Base-by-base conservation (phyloP, 2,888 invertebrate genomes). In the Diadromus collaris region DNA sequence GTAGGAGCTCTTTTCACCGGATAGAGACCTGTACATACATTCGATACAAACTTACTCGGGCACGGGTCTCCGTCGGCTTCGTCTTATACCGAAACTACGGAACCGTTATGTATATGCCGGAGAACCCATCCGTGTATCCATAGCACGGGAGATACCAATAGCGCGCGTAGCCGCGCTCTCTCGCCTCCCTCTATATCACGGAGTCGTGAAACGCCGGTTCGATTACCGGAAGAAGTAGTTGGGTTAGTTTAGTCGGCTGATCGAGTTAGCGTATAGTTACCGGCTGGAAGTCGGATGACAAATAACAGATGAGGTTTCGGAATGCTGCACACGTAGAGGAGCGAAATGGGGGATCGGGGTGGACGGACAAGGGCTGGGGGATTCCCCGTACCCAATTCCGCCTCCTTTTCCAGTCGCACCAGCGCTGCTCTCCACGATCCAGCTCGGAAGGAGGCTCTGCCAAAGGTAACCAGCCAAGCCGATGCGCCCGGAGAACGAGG, bases 221-320 rank as follows among this genome's bases (percentile, higher is more conserved):
- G 84, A 85, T 85, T 82, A 84, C 84, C 83, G 82, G 84, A 86
- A 83, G 84, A 84, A 85, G 84, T 82, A 85, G 86, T 86, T 86
- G 82, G 85, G 83, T 85, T 86, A 85, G 86, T 85, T 87, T 86
- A 83, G 85, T 81, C 83, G 78, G 84, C 82, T 86, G 86, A 87
- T 87, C 87, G 84, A 86, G 88, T 87, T 86, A 86, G 86, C 80
- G 84, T 85, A 86, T 85, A 86, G 86, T 85, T 86, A 84, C 83
- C 81, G 77, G 74, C 56, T 78, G 82, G 82, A 82, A 84, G 84
- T 83, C 83, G 85, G 85, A 87, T 88, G 87, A 88, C 88, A 87
- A 87, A 87, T 87, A 87, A 86, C 84, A 83, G 86, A 86, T 83
- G 87, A 87, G 83, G 83, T 84, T 82, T 86, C 82, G 82, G 84